These are phyloP conservation scores for Rhynchotus rufescens DNA, from an alignment of 2,797 vertebrate genomes.

Conservation along the genomic window DNA sequence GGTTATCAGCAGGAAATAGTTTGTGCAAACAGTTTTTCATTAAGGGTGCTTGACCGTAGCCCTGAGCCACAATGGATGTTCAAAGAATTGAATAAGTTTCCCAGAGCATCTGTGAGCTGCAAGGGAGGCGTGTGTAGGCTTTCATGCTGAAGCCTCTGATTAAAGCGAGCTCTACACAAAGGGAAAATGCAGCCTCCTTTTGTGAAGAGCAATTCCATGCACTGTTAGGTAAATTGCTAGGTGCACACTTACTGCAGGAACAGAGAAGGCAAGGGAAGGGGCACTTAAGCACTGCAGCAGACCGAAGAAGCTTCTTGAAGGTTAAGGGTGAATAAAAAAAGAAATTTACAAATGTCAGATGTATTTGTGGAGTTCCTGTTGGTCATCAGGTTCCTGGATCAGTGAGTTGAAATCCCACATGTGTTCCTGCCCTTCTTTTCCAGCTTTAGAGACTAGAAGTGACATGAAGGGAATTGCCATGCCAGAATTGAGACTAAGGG, in stretches of 20 bases:
- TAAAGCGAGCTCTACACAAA: neutral
- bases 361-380: neutral
- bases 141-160: slow-evolving; percentile 39
- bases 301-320: neutral
- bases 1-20: slow-evolving; percentile 55
- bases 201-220: slow-evolving; percentile 46
- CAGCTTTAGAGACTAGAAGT: neutral
- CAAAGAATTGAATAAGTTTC: slow-evolving; percentile 45
- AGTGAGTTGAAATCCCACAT: neutral
- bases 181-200: slow-evolving; percentile 24
- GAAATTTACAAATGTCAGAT: neutral
- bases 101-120: neutral
- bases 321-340: neutral
- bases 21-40: slow-evolving; percentile 50
- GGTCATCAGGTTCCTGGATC: neutral
- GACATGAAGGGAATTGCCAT: neutral
- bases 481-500: neutral
- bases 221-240: slow-evolving; percentile 22
- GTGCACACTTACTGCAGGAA: neutral
- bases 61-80: slow-evolving; percentile 41
- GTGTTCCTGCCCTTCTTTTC: neutral
- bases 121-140: neutral
- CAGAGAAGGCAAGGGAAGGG: neutral
- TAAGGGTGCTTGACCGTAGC: slow-evolving; percentile 42
- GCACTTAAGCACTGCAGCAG: accelerated